phyloP scores from a whole-genome alignment of 2,797 vertebrate species.

The Apogon hyalosoma region DNA sequence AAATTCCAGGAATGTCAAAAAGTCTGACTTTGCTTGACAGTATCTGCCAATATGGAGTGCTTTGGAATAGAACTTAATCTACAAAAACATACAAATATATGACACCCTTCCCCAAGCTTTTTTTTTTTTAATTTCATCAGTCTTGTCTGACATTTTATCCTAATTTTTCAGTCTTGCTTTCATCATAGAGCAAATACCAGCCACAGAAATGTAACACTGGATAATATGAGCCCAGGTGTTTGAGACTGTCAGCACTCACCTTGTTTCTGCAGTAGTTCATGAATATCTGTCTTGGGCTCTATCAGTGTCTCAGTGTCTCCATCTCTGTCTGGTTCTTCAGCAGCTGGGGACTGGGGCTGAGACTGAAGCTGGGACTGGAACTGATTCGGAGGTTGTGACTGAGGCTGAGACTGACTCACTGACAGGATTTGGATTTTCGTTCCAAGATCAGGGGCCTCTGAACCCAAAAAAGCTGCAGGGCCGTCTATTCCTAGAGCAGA shows the following conservation, averaged over 20 bases:
- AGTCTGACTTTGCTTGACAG: neutral
- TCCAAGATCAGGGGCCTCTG: conserved; percentile 84
- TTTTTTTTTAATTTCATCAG: neutral
- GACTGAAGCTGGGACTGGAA: conserved; percentile 43
- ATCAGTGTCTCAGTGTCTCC: conserved; percentile 79
- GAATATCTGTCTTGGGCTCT: conserved; percentile 89
- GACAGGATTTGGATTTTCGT: conserved; percentile 85
- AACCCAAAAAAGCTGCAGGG: conserved; percentile 88
- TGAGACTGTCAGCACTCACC: conserved; percentile 78
- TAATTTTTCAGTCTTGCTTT: no score
- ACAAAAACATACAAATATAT: neutral
- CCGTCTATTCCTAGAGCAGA: conserved; percentile 89
- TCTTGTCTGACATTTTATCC: no score
- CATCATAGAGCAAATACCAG: no score
- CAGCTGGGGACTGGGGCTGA: conserved; percentile 68
- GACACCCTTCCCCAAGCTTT: neutral
- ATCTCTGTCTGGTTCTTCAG: conserved; percentile 81
- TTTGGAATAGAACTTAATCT: neutral
- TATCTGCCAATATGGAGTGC: neutral
- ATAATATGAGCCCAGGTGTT: no score
- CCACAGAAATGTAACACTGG: no score
- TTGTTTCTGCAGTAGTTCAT: conserved; percentile 91
- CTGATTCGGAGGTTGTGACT: conserved; percentile 67
- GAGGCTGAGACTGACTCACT: conserved; percentile 72
- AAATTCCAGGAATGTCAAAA: neutral